Conservation (phyloP, 2,113 vertebrate species). For the Mastomys coucha region DNA sequence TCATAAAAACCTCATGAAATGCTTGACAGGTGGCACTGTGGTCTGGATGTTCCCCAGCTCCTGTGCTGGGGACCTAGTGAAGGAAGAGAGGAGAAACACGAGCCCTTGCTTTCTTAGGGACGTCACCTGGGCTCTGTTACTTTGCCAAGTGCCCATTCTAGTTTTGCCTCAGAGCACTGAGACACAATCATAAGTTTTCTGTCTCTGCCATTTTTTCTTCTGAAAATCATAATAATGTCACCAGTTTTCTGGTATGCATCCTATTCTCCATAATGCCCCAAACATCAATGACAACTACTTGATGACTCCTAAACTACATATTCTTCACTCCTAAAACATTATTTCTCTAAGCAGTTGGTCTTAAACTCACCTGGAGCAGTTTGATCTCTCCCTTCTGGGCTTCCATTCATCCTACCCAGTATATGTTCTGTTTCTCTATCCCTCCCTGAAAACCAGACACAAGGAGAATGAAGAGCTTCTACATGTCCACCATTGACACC, state of each 20-base stretch:
- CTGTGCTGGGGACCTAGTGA: background rate
- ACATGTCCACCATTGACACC: background rate
- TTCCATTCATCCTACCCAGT: background rate
- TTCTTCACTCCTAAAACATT: background rate
- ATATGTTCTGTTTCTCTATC: background rate
- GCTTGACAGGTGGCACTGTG: background rate
- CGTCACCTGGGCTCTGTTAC: background rate
- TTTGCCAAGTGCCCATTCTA: background rate
- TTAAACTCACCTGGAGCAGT: background rate
- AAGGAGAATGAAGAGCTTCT: background rate
- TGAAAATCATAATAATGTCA: slow-evolving; percentile 29
- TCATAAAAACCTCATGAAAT: background rate
- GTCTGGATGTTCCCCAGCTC: background rate
- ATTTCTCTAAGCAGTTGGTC: background rate
- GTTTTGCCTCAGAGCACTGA: background rate
- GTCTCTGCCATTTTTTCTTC: background rate
- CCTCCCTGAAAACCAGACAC: slow-evolving; percentile 28
- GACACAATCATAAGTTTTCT: slow-evolving; percentile 4
- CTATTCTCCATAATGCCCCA: background rate
- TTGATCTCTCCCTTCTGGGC: background rate
- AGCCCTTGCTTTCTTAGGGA: background rate
- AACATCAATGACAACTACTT: background rate
- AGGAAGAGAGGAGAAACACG: background rate
- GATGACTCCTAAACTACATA: background rate
- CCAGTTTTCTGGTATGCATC: background rate